A percentile compares a stretch with the other conserved stretches of the same genome.
These are phyloP conservation scores for Melitaea athalia DNA, from an alignment of 2,888 invertebrate genomes.

Conservation along the genomic window DNA sequence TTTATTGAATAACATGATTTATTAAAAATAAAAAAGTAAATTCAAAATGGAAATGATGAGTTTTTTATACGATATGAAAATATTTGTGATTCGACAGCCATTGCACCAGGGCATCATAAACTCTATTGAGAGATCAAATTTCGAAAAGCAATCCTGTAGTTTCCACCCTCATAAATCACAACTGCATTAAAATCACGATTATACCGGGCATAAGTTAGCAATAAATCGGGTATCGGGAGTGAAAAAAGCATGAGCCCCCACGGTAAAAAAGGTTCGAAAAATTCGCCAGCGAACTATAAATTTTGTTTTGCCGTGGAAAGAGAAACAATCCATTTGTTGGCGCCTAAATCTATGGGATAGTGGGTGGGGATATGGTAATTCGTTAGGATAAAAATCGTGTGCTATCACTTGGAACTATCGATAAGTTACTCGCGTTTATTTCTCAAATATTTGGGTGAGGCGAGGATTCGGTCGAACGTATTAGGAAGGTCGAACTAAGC, in stretches of 20 bases:
- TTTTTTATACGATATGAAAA: slow-evolving; percentile 11
- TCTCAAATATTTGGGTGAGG: background rate
- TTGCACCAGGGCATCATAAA: slow-evolving; percentile 71
- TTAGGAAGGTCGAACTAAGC: background rate
- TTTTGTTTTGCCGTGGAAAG: slow-evolving; percentile 52
- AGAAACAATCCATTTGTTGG: slow-evolving; percentile 75
- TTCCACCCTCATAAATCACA: slow-evolving; percentile 70
- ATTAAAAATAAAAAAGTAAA: slow-evolving; percentile 1
- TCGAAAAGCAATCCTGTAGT: slow-evolving; percentile 72
- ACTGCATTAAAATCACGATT: slow-evolving; percentile 80
- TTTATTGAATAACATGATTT: background rate
- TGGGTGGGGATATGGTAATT: slow-evolving; percentile 68
- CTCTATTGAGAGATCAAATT: slow-evolving; percentile 79
- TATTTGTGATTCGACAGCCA: slow-evolving; percentile 15
- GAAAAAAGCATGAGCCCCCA: slow-evolving; percentile 51
- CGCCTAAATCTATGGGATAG: slow-evolving; percentile 69
- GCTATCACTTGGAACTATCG: background rate
- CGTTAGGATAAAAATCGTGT: slow-evolving; percentile 28
- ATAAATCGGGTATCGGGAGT: slow-evolving; percentile 74
- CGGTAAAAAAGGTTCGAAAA: slow-evolving; percentile 51
- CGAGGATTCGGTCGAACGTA: background rate
- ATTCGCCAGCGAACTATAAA: slow-evolving; percentile 58
- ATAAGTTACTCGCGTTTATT: background rate
- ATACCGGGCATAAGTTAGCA: slow-evolving; percentile 76
- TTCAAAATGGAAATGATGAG: slow-evolving; percentile 14